Base-by-base conservation (phyloP, 2,113 vertebrate species). In the Dryoscopus gambensis region DNA sequence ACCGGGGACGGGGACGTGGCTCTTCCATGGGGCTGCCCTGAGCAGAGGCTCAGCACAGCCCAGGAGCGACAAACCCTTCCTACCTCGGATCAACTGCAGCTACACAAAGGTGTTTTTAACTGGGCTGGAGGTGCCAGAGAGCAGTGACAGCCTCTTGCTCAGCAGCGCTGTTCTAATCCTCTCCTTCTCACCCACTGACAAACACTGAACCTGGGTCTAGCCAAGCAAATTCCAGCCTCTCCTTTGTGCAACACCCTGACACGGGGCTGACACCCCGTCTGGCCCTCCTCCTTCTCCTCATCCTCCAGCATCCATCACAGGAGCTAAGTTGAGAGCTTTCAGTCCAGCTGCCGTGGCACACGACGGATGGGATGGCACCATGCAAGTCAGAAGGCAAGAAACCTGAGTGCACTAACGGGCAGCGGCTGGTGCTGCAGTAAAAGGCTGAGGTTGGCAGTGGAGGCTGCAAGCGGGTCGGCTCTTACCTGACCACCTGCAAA, bases 401-500 rank as follows among this genome's bases (percentile, higher is more conserved):
- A 99, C 99, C 99, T 99, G 99, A 99, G 98, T 98, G 99, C 98
- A 99, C 99, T 99, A 99, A 99, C 99, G 98, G 99, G 99, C 99
- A 99, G 99, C 99, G 99, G 99, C 99, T 99, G 99, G 98, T 99
- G 98, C 98, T 99, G 98, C 98, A 99, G 98, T 99, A 98, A 99
- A 98, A 98, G 98, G 98, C 98, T 98, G 96, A 98, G 98, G 99
- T 99, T 99, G 98, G 98, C 98, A 98, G 98, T 97, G 98, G 98
- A 98, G 98, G 98, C 99, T 98, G 99, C 99, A 98, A 98, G 98
- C 95, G 98, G 98, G 97, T 99, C 98, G 98, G 98, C 98, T 98
- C 99, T 99, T 99, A 99, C 99, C 99, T 99, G 99, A 98, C 99
- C 99, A 98, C 99, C 99, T 98, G 99, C 99, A 99, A 99, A 99